phyloP scores from a whole-genome alignment of 2,888 invertebrate species.

The Lumbricus terrestris region DNA sequence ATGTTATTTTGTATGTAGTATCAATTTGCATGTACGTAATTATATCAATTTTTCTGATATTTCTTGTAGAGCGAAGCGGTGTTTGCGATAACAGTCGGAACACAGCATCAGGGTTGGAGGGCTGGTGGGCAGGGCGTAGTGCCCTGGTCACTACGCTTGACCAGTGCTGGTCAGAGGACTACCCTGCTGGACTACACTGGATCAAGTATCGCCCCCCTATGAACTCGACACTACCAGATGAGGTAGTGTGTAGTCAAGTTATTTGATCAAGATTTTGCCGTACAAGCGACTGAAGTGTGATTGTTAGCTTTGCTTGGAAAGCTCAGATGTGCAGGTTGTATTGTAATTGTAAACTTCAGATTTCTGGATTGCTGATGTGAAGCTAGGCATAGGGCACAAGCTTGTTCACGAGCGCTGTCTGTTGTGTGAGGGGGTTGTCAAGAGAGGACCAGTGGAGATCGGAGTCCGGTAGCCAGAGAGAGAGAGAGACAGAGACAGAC shows the following conservation, averaged over 20 bases:
- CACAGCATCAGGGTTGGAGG: conserved; percentile 23
- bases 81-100: conserved; percentile 15
- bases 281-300: background rate
- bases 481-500: no score
- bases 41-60: background rate
- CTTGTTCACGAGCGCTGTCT: no score
- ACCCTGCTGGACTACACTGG: conserved; percentile 83
- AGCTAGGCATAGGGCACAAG: no score
- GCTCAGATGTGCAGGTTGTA: no score
- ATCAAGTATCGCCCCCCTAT: conserved; percentile 83
- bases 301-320: no score
- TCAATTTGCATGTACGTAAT: background rate
- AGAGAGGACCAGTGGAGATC: no score
- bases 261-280: background rate
- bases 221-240: conserved; percentile 84
- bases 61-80: conserved; percentile 5
- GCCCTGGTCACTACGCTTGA: conserved; percentile 71
- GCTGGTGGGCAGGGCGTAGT: conserved; percentile 79
- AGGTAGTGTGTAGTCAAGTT: conserved; percentile 60
- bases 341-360: no score
- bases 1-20: no score
- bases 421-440: no score
- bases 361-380: no score
- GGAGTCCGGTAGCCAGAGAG: no score
- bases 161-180: conserved; percentile 70